Base-by-base conservation (phyloP, 2,113 vertebrate species). In the Gallinago undulata region DNA sequence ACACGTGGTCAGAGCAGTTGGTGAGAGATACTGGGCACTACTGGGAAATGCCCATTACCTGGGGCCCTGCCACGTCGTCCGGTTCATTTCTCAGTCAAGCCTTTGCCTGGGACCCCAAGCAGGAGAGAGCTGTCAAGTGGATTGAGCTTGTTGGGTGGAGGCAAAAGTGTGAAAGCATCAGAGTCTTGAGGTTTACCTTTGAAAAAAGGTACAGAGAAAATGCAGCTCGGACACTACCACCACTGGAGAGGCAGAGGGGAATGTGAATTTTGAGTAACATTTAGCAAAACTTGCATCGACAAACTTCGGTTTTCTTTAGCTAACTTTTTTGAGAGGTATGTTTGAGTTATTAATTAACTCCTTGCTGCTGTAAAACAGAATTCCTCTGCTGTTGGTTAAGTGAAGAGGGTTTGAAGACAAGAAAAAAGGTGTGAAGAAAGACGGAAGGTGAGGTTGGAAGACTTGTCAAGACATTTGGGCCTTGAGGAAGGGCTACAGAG, bases 1-100 rank as follows among this genome's bases (percentile, higher is more conserved):
- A 21, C 1, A 68, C 1, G 35, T 5, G 5, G 2, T 39, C 56
- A 48, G 56, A 53, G 76, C 7, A 4, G 67, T 7, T 0, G 0
- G 56, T 57, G 50, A 82, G 39, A 55, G 60, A 17, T 45, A 12
- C 30, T 21, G 55, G 48, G 83, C 45, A 2, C 21, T 10, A 0
- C 30, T 53, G 62, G 78, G 67, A 57, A 67, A 30, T 35, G 33
- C 39, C 33, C 2, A 0, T 22, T 28, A 4, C 50, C 55, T 13
- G n/a, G 21, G 55, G 27, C 57, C 24, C 35, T 48, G 51, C n/a
- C 2, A 0, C 25, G 31, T 21, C 56, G 23, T 4, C 60, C 11
- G 5, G 9, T 16, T 53, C 16, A 1, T 16, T 37, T 51, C 55
- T 57, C 41, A 55, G 56, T 14, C 43, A 12, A 33, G 43, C 12